Conservation (phyloP, 64 coral and sea anemone genomes). For the Acropora tenuis region DNA sequence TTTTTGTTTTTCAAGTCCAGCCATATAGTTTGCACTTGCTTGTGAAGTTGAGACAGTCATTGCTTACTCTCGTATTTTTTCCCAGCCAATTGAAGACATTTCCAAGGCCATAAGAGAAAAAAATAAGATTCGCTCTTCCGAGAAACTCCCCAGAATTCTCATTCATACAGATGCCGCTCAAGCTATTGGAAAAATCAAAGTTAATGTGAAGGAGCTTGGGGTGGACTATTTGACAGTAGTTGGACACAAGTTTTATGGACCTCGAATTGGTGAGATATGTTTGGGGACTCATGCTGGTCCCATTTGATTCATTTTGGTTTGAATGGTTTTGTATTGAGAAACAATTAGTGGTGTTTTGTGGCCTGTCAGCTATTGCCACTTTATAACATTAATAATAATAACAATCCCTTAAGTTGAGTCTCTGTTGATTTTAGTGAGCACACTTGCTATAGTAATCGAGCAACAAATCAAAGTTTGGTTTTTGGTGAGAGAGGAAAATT, state of each 20-base stretch:
- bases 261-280: constrained; percentile 81
- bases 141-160: constrained; percentile 66
- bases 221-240: constrained; percentile 95
- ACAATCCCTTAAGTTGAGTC: too few relatives aligned
- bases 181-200: constrained; percentile 92
- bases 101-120: constrained; percentile 59
- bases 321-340: too few relatives aligned
- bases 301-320: too few relatives aligned
- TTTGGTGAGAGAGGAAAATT: too few relatives aligned
- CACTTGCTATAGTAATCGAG: too few relatives aligned
- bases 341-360: too few relatives aligned
- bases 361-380: too few relatives aligned
- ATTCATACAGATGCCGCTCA: constrained; percentile 97
- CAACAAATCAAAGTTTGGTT: too few relatives aligned
- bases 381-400: too few relatives aligned
- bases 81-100: constrained; percentile 91
- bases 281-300: neutral
- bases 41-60: neutral
- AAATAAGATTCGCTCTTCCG: constrained; percentile 49
- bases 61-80: neutral
- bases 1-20: too few relatives aligned
- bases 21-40: too few relatives aligned
- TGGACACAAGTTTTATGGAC: constrained; percentile 98
- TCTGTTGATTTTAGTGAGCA: too few relatives aligned
- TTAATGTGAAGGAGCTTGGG: constrained; percentile 78